These are phyloP conservation scores for Platygyra sinensis DNA, from an alignment of 64 coral and sea anemone genomes.

Conservation along the genomic window DNA sequence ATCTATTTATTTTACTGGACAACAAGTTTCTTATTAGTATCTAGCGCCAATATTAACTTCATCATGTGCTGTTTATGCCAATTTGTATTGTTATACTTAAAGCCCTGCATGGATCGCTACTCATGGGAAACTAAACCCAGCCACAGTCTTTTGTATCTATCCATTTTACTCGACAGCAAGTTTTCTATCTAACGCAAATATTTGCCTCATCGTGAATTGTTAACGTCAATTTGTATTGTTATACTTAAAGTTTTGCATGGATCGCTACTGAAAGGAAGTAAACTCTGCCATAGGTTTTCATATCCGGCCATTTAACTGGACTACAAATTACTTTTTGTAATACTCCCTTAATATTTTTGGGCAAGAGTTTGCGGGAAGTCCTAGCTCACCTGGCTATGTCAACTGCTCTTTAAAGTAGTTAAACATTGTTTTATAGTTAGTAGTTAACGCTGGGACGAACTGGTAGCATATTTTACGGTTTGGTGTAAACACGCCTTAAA, in stretches of 20 bases:
- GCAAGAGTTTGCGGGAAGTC: too few relatives aligned
- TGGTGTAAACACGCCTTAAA: too few relatives aligned
- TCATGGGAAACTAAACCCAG: too few relatives aligned
- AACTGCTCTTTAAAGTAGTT: too few relatives aligned
- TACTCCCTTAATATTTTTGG: too few relatives aligned
- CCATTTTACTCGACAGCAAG: too few relatives aligned
- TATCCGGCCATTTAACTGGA: not conserved
- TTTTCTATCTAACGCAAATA: not conserved
- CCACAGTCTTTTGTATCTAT: too few relatives aligned
- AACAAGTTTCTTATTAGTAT: not conserved
- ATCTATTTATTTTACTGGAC: not conserved
- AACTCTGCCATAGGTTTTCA: not conserved
- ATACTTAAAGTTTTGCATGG: not conserved
- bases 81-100: not conserved
- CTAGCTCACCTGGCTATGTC: too few relatives aligned
- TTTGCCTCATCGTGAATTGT: not conserved
- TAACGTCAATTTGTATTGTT: not conserved
- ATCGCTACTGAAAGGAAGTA: not conserved
- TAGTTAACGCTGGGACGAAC: too few relatives aligned
- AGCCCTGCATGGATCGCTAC: not conserved
- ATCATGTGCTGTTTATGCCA: not conserved
- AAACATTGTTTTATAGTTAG: too few relatives aligned
- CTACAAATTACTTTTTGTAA: too few relatives aligned
- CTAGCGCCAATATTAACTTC: not conserved
- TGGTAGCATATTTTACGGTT: too few relatives aligned